These are phyloP conservation scores for Sebastes nivosus DNA, from an alignment of 2,797 vertebrate genomes.

Conservation along the genomic window DNA sequence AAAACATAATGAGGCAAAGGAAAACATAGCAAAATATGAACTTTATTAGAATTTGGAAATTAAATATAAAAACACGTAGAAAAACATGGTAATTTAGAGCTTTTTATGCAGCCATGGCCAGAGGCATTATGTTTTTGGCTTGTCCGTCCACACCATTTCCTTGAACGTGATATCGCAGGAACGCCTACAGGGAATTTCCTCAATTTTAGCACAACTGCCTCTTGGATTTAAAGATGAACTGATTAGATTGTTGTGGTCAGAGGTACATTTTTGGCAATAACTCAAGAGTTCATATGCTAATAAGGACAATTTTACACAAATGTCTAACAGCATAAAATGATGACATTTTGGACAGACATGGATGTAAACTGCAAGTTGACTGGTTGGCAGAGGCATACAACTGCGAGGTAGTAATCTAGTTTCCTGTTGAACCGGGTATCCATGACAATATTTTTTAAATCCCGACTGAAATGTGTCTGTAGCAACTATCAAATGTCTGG, in stretches of 20 bases:
- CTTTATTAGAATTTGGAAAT: not conserved
- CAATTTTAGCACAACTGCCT: not conserved
- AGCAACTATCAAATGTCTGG: not conserved
- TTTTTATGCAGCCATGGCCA: too few relatives aligned
- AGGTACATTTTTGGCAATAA: fast-evolving
- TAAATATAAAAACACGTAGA: not conserved
- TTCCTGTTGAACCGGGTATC: too few relatives aligned
- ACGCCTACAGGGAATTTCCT: too few relatives aligned
- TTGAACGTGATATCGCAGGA: too few relatives aligned
- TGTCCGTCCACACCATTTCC: too few relatives aligned
- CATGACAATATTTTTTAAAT: not conserved
- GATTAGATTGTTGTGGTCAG: not conserved
- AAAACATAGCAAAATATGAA: not conserved
- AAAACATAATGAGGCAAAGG: not conserved
- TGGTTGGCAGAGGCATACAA: not conserved
- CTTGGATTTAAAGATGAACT: not conserved
- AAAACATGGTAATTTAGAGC: too few relatives aligned
- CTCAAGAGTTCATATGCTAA: fast-evolving
- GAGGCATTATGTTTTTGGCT: too few relatives aligned
- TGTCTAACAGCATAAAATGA: not conserved
- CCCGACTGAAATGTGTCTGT: not conserved
- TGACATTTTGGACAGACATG: not conserved
- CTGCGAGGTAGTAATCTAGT: too few relatives aligned
- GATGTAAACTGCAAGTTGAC: not conserved
- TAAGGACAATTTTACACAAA: fast-evolving